Conservation (phyloP, 2,888 invertebrate genomes). For the Buathra laborator region DNA sequence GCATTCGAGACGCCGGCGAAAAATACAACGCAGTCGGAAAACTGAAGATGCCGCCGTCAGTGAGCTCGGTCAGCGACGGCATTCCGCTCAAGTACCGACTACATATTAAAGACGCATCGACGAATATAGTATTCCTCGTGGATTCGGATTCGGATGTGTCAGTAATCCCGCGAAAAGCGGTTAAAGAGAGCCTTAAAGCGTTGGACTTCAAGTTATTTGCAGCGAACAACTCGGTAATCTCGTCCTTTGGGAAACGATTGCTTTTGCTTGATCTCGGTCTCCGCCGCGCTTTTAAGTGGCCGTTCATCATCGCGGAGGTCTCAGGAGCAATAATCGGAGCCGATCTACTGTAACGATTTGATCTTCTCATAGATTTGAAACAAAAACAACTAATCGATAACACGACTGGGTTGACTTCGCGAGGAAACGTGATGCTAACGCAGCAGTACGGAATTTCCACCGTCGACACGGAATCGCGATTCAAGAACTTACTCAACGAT, state of each 20-base stretch:
- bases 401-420: slow-evolving; percentile 5
- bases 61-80: slow-evolving; percentile 29
- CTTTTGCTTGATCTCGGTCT: background rate
- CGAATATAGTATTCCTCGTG: slow-evolving; percentile 8
- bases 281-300: background rate
- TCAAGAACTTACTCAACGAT: background rate
- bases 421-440: background rate
- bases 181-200: background rate
- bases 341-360: background rate
- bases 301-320: background rate
- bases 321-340: background rate
- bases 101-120: slow-evolving; percentile 6
- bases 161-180: slow-evolving; percentile 25
- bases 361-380: background rate
- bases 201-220: slow-evolving; percentile 5
- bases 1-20: background rate
- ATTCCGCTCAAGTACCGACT: slow-evolving; percentile 6
- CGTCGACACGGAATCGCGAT: background rate
- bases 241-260: background rate
- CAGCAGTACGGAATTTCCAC: background rate
- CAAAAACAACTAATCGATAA: slow-evolving; percentile 12
- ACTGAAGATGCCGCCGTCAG: slow-evolving; percentile 23
- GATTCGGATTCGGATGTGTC: slow-evolving; percentile 45
- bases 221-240: slow-evolving; percentile 33
- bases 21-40: background rate